Conservation (phyloP, 2,797 vertebrate genomes). For the Borostomias antarcticus region DNA sequence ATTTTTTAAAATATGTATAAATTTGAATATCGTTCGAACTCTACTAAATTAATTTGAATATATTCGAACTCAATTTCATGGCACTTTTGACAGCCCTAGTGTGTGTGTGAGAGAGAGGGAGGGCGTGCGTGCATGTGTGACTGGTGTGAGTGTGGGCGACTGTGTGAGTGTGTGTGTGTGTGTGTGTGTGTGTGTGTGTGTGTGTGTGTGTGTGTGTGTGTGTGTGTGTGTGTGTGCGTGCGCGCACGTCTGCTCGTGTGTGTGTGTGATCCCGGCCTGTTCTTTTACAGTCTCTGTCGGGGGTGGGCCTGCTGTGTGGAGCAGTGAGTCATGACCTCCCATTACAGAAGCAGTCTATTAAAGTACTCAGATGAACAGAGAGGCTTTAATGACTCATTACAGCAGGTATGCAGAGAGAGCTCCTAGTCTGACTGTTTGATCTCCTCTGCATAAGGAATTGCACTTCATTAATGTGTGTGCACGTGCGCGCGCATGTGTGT, state of each 20-base stretch:
- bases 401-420: no score
- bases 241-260: neutral
- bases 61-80: no score
- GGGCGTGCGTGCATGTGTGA: no score
- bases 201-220: slow-evolving; percentile 8
- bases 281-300: neutral
- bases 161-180: slow-evolving; percentile 1
- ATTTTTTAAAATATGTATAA: no score
- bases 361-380: neutral
- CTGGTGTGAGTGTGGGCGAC: no score
- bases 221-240: neutral
- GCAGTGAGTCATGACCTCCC: neutral
- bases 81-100: no score
- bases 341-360: slow-evolving; percentile 1
- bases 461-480: neutral
- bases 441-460: no score
- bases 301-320: neutral
- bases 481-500: neutral
- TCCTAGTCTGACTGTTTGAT: no score
- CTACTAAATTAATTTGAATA: no score
- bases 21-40: no score
- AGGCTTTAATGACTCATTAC: neutral
- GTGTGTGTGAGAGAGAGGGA: no score
- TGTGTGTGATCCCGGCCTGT: neutral
- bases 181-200: neutral